Evolutionary conservation across 2,797 vertebrate genomes (phyloP).

Genomic region (Onychomys arenicola): DNA sequence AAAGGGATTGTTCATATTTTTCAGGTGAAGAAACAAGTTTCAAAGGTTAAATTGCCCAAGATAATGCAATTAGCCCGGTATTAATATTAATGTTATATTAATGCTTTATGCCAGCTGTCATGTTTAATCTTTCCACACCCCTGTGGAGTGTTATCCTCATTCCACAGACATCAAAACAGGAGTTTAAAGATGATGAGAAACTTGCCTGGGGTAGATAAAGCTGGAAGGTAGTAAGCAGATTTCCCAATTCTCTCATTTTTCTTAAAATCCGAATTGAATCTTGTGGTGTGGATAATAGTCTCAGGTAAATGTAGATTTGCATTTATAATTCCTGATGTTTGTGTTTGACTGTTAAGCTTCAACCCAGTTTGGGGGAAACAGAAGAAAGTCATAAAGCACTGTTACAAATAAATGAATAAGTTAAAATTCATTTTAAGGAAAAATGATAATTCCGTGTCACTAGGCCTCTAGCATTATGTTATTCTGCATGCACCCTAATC

Average conservation of each 20-base stretch:
- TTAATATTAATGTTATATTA: conserved; percentile 41
- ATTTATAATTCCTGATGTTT: conserved; percentile 41
- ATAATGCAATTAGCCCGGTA: conserved; percentile 1
- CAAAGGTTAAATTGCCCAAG: background rate
- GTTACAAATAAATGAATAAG: background rate
- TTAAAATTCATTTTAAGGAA: background rate
- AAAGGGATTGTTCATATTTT: background rate
- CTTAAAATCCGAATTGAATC: background rate
- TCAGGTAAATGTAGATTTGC: conserved; percentile 52
- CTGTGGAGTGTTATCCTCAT: conserved; percentile 47
- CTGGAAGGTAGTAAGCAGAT: conserved; percentile 1
- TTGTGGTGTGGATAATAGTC: background rate
- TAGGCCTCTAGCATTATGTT: background rate
- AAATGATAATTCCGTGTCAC: conserved; percentile 20
- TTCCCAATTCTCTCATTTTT: conserved; percentile 38
- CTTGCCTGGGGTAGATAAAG: conserved; percentile 48
- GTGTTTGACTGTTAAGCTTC: background rate
- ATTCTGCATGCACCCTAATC: conserved; percentile 1
- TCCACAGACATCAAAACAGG: conserved; percentile 57
- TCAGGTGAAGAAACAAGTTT: conserved; percentile 10
- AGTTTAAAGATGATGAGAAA: conserved; percentile 50
- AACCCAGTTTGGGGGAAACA: background rate
- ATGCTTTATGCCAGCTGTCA: background rate
- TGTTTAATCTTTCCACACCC: conserved; percentile 33
- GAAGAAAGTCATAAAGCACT: background rate